These are phyloP conservation scores for Xiphias gladius DNA, from an alignment of 2,113 vertebrate genomes.

Conservation along the genomic window DNA sequence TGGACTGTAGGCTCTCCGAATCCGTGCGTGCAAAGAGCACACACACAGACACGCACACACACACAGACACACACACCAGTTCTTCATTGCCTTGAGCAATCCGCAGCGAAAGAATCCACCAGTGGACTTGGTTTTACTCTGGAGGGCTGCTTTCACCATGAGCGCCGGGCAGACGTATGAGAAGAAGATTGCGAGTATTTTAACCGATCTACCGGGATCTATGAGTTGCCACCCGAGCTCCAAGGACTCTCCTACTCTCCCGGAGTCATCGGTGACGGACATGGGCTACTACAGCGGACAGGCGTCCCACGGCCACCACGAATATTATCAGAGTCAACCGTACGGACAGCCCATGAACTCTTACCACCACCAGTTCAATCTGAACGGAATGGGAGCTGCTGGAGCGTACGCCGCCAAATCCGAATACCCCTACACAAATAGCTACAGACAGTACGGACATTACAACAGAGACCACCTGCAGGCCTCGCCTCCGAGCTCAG, in stretches of 20 bases:
- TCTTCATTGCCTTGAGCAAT: conserved; percentile 20
- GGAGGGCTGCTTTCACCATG: conserved; percentile 84
- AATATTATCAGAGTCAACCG: conserved; percentile 90
- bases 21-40: conserved; percentile 55
- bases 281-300: conserved; percentile 95
- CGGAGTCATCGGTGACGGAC: conserved; percentile 96
- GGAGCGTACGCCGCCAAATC: conserved; percentile 94
- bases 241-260: conserved; percentile 97
- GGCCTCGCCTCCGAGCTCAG: conserved; percentile 91
- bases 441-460: conserved; percentile 93
- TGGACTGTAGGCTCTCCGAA: conserved; percentile 64
- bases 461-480: conserved; percentile 94
- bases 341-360: conserved; percentile 91
- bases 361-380: conserved; percentile 94
- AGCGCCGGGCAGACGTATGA: conserved; percentile 91
- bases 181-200: conserved; percentile 95
- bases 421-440: conserved; percentile 92
- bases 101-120: conserved; percentile 33
- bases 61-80: conserved; percentile 1
- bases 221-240: conserved; percentile 95
- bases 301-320: conserved; percentile 87
- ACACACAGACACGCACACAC: conserved; percentile 19
- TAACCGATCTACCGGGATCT: conserved; percentile 95
- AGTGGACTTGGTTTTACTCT: conserved; percentile 62
- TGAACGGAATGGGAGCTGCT: conserved; percentile 89